Conservation (phyloP, 2,888 invertebrate species). For the Trichogramma evanescens region DNA sequence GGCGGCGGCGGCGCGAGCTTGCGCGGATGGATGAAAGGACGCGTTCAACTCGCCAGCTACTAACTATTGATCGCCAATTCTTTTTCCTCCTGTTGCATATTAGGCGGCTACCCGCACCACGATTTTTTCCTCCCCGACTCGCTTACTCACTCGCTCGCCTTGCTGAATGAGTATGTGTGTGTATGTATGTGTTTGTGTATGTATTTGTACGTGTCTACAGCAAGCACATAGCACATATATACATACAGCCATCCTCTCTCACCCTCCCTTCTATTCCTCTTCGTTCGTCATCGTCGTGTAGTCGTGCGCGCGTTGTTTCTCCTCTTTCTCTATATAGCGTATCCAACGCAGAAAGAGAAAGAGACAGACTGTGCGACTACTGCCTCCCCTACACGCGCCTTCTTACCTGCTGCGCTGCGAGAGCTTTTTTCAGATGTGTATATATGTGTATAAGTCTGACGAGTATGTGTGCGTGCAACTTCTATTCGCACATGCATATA, state of each 20-base stretch:
- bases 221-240: slow-evolving; percentile 12
- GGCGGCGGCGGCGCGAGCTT: slow-evolving; percentile 28
- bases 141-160: slow-evolving; percentile 21
- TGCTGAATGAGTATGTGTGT: slow-evolving; percentile 3
- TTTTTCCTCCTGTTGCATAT: slow-evolving; percentile 49
- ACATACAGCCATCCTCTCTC: slow-evolving; percentile 27
- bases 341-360: slow-evolving; percentile 4
- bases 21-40: slow-evolving; percentile 45
- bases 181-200: too few species aligned
- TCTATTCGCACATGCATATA: too few species aligned
- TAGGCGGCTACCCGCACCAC: slow-evolving; percentile 34
- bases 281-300: background rate
- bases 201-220: slow-evolving; percentile 12
- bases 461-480: too few species aligned
- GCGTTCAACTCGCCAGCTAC: slow-evolving; percentile 43
- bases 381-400: background rate
- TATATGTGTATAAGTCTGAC: too few species aligned
- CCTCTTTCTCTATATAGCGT: slow-evolving; percentile 15
- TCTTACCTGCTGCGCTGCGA: background rate
- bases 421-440: too few species aligned
- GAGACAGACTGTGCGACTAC: background rate
- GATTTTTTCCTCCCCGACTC: slow-evolving; percentile 23
- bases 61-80: slow-evolving; percentile 49
- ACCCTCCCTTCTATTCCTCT: slow-evolving; percentile 25
- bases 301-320: background rate